These are phyloP conservation scores for Hippocampus comes DNA, from an alignment of 2,113 vertebrate species.

Conservation along the genomic window DNA sequence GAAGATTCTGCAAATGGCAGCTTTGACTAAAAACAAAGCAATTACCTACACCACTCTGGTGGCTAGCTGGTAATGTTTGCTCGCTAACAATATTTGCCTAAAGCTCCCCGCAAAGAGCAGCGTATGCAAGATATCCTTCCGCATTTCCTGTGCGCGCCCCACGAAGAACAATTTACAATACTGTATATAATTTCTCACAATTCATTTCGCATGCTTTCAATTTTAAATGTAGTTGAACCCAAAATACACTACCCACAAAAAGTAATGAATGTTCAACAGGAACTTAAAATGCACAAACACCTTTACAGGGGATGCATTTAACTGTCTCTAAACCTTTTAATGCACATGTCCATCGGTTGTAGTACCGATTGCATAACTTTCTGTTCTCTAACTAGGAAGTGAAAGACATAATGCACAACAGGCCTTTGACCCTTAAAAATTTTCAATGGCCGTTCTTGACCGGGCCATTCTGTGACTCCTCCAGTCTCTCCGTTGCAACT, in stretches of 20 bases:
- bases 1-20: background rate
- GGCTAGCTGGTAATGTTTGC: background rate
- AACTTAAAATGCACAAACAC: background rate
- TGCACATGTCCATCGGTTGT: background rate
- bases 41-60: background rate
- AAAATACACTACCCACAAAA: background rate
- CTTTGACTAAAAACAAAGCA: conserved; percentile 2
- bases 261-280: background rate
- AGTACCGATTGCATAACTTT: background rate
- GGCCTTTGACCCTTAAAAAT: too few species aligned
- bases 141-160: background rate
- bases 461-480: too few species aligned
- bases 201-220: background rate
- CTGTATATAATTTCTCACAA: background rate
- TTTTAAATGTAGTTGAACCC: background rate
- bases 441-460: too few species aligned
- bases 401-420: too few species aligned
- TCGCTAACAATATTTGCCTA: background rate
- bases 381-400: too few species aligned
- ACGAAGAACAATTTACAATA: background rate
- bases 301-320: background rate
- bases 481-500: too few species aligned
- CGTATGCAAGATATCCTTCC: background rate
- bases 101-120: background rate
- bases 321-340: background rate